Conservation (phyloP, 1,140 invertebrate species). For the Drosophila tristis region DNA sequence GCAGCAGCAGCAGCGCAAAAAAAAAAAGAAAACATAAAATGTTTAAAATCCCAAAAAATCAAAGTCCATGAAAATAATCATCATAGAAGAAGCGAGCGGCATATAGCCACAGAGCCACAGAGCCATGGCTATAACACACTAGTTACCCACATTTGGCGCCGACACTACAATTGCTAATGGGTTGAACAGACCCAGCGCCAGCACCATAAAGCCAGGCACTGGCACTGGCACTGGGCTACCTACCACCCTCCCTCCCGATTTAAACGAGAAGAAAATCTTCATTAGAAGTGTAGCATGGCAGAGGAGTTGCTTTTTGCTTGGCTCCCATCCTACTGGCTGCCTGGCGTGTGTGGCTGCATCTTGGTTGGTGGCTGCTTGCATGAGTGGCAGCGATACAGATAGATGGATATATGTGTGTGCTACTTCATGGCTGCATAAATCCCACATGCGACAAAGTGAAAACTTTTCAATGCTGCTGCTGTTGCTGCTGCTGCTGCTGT, state of each 20-base stretch:
- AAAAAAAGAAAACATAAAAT: conserved; percentile 71
- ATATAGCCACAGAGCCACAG: conserved; percentile 20
- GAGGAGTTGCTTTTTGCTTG: conserved; percentile 26
- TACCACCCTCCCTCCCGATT: background rate
- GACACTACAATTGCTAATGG: conserved; percentile 55
- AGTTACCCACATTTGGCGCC: conserved; percentile 81
- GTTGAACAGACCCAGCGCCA: conserved; percentile 47
- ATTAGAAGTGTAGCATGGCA: conserved; percentile 42
- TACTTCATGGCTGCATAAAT: conserved; percentile 64
- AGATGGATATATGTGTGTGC: conserved; percentile 62
- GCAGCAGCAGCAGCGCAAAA: no score
- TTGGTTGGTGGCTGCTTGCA: conserved; percentile 49
- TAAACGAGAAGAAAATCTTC: conserved; percentile 45
- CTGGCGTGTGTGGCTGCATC: conserved; percentile 62
- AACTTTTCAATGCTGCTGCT: conserved; percentile 50
- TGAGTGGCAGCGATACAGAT: conserved; percentile 53
- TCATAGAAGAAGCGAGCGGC: conserved; percentile 60
- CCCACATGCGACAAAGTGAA: conserved; percentile 77
- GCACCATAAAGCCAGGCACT: background rate
- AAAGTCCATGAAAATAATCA: conserved; percentile 84
- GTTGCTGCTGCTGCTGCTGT: background rate
- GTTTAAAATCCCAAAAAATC: conserved; percentile 84
- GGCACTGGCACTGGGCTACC: background rate
- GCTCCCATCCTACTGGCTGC: conserved; percentile 17
- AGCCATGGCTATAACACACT: conserved; percentile 24